A percentile compares a stretch with the other conserved stretches of the same genome.
phyloP scores from a whole-genome alignment of 2,797 vertebrate species.

The Hemibagrus guttatus region DNA sequence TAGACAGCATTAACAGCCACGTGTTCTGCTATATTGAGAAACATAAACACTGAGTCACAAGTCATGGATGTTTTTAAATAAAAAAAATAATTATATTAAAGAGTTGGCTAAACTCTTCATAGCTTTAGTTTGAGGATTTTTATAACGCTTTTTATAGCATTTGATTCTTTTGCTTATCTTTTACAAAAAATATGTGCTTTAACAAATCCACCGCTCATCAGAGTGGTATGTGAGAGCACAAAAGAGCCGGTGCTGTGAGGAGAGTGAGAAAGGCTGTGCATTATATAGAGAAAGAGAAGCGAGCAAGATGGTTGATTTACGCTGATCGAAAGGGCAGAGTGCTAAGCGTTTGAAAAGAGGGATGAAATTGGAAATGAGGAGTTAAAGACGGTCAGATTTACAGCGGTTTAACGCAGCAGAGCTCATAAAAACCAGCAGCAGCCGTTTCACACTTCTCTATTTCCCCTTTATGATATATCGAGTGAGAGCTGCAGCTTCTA shows the following conservation, averaged over 20 bases:
- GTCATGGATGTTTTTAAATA: not conserved
- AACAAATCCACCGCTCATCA: not conserved
- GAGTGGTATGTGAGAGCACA: not conserved
- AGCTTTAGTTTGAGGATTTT: not conserved
- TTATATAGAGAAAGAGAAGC: not conserved
- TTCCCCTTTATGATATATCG: slow-evolving; percentile 14
- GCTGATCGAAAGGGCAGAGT: slow-evolving; percentile 25
- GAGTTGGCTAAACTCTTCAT: not conserved
- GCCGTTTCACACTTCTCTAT: slow-evolving; percentile 25
- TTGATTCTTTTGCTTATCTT: not conserved
- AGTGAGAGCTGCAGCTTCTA: not conserved
- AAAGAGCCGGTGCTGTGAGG: not conserved
- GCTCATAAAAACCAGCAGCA: slow-evolving; percentile 48
- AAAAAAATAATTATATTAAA: not conserved
- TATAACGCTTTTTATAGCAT: not conserved
- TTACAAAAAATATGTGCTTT: not conserved
- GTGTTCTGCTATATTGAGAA: not conserved
- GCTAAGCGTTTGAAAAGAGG: slow-evolving; percentile 48
- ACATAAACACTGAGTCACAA: not conserved
- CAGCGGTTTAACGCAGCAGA: slow-evolving; percentile 41
- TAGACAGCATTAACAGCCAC: not conserved
- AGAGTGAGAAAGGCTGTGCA: not conserved
- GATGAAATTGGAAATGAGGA: slow-evolving; percentile 53
- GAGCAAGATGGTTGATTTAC: slow-evolving; percentile 33
- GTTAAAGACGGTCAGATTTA: slow-evolving; percentile 55